Evolutionary conservation across 2,113 vertebrate species (phyloP).

Genomic region (Meles meles): DNA sequence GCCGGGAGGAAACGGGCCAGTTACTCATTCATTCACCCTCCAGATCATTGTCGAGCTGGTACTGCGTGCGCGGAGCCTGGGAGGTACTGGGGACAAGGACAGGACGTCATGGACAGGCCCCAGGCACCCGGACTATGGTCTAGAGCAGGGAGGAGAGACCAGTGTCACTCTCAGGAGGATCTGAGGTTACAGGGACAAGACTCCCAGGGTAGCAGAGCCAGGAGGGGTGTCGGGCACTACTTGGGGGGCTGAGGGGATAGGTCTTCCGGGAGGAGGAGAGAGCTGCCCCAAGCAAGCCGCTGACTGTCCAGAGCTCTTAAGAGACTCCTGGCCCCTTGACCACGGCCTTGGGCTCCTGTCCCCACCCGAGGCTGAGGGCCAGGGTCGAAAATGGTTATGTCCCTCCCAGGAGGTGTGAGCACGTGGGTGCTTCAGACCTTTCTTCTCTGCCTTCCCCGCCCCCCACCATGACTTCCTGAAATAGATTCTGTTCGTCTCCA

Average conservation of each 20-base stretch:
- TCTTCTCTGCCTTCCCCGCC: background rate
- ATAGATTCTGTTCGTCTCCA: background rate
- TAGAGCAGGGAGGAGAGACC: rapidly evolving
- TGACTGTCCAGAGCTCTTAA: background rate
- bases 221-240: background rate
- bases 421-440: background rate
- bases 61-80: rapidly evolving
- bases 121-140: rapidly evolving
- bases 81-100: background rate
- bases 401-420: background rate
- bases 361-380: background rate
- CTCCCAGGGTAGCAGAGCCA: background rate
- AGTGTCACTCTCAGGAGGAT: rapidly evolving
- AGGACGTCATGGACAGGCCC: rapidly evolving
- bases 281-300: rapidly evolving
- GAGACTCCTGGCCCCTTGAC: background rate
- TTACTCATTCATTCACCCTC: background rate
- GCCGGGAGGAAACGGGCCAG: background rate
- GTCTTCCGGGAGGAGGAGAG: too few relatives aligned
- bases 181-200: background rate
- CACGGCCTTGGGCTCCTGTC: background rate
- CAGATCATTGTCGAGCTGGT: rapidly evolving
- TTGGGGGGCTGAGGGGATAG: rapidly evolving
- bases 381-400: too few relatives aligned
- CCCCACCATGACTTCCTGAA: background rate